Base-by-base conservation (phyloP, 2,113 vertebrate species). In the Sinocyclocheilus rhinocerous region DNA sequence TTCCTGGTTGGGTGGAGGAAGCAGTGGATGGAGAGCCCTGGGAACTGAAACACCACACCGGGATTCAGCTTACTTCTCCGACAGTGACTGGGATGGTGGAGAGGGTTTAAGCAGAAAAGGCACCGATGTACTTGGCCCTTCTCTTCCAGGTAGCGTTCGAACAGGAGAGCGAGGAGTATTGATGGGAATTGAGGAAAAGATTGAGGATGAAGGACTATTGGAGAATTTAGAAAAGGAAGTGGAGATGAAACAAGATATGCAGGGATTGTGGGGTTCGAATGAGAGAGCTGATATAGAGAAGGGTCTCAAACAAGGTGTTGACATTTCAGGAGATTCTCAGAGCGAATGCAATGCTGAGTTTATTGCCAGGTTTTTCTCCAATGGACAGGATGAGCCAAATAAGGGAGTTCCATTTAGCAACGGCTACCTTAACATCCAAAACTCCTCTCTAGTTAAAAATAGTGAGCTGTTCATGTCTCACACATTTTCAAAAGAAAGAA, bases 51-150 rank as follows among this genome's bases (percentile, higher is more conserved):
- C 92, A 3, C 95, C 95, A 0, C 94, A 97, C 87, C 88, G 96
- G 82, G 96, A 97, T 91, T 97, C 96, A 4, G 96, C 96, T 39
- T 97, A 96, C 86, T 96, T 96, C 91, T 96, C 96, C 4, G 96
- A 96, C 76, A 95, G 93, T 24, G 96, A 96, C 84, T 94, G 91
- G 92, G 96, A 96, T 61, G 42, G 57, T 29, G 90, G 92, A 6
- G 96, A 96, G 0, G 94, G 92, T 87, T 88, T 91, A 52, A 91
- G 76, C 86, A 91, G 94, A 89, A 94, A 92, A 87, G 89, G 90
- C 78, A 88, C 90, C 0, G 95, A 95, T 5, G 92, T 92, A 72
- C 81, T 91, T 4, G 73, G 83, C 1, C 29, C 29, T 33, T 33
- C 29, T 33, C 29, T 33, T 33, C 29, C 29, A 33, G 29, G 29